Base-by-base conservation (phyloP, 2,113 vertebrate species). In the Cyprinodon tularosa region DNA sequence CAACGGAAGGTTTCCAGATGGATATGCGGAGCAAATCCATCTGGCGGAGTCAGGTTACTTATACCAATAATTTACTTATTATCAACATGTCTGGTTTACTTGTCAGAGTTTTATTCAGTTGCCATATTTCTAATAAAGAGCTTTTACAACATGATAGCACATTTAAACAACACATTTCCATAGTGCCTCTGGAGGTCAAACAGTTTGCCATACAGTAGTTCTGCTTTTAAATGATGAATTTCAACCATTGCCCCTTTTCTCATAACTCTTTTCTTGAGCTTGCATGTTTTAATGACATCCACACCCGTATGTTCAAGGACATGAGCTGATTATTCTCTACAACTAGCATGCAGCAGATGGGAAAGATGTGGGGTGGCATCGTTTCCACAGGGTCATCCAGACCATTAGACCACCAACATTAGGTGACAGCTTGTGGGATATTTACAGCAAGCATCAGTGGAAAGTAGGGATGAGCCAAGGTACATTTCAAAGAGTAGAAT, bases 301-400 rank as follows among this genome's bases (percentile, higher is more conserved):
- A 29, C 29, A 29, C 29, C 29, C 29, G 29, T 29, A 57, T 62
- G 38, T 86, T 80, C 91, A 94, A 92, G 91, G 91, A 82, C 91
- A 85, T 71, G 64, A 75, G 60, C 70, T 80, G 84, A 89, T 84
- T 84, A 87, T 82, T 71, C 77, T 66, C 66, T 53, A 79, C 69
- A 72, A 72, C 72, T 78, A 66, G 66, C 69, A 71, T 40, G 68
- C 73, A 75, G 86, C 92, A 93, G 92, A 94, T 92, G 90, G 92
- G 84, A 72, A 82, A 77, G 83, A 88, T 91, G 88, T 84, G 86
- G 81, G 87, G 81, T 93, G 91, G 91, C 90, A 89, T 74, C 70
- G 38, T 89, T 89, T 92, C 87, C 84, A 87, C 90, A 87, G 90
- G 92, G 92, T 92, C 92, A 93, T 90, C 86, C 78, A 59, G 48